phyloP scores from a whole-genome alignment of 2,888 invertebrate species.

The Spicauda simplicius region DNA sequence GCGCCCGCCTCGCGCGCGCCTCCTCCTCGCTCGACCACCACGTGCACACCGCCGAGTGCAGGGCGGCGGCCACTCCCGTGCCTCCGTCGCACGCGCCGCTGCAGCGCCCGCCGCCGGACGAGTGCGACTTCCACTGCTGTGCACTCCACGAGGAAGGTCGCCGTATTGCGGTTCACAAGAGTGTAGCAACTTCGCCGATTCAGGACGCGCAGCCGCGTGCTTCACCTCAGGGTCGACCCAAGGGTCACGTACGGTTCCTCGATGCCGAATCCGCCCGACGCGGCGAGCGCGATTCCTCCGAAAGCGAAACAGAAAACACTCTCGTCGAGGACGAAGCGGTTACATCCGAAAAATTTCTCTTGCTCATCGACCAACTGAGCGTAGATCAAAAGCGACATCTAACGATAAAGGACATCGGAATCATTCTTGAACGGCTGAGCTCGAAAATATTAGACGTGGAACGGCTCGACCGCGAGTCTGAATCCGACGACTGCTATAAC shows the following conservation, averaged over 20 bases:
- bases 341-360: conserved; percentile 95
- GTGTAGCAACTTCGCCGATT: conserved; percentile 96
- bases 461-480: conserved; percentile 95
- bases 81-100: conserved; percentile 85
- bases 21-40: conserved; percentile 87
- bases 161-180: conserved; percentile 95
- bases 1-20: conserved; percentile 88
- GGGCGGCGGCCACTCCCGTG: conserved; percentile 89
- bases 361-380: conserved; percentile 96
- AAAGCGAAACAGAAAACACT: conserved; percentile 97
- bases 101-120: conserved; percentile 87
- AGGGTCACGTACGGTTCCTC: conserved; percentile 94
- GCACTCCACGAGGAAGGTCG: conserved; percentile 97
- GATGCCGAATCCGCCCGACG: conserved; percentile 88
- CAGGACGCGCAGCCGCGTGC: conserved; percentile 90
- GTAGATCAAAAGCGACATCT: conserved; percentile 96
- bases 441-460: conserved; percentile 97
- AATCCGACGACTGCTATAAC: conserved; percentile 97
- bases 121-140: conserved; percentile 98
- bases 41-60: conserved; percentile 90
- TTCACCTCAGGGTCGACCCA: conserved; percentile 87
- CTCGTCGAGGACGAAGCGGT: conserved; percentile 96
- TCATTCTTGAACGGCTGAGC: conserved; percentile 95
- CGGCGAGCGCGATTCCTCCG: conserved; percentile 93
- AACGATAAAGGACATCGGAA: conserved; percentile 97